phyloP scores from a whole-genome alignment of 1,140 invertebrate species.

The Panulirus ornatus region DNA sequence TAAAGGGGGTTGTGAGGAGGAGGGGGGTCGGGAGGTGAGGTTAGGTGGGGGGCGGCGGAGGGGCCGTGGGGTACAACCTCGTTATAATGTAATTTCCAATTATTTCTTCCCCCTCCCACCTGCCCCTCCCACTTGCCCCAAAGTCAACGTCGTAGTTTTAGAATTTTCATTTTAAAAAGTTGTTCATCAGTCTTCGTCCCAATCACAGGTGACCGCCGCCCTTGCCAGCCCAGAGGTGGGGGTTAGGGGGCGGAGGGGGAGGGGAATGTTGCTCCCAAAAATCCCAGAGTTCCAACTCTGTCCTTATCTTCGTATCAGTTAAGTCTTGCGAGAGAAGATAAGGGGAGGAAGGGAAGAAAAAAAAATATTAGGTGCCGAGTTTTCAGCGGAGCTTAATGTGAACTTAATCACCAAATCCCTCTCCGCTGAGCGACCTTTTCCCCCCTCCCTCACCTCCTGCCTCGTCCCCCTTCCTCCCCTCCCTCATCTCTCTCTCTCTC shows the following conservation, averaged over 20 bases:
- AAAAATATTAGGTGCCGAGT: conserved; percentile 1
- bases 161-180: neutral
- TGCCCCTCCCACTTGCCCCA: neutral
- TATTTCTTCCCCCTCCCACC: conserved; percentile 5
- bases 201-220: neutral
- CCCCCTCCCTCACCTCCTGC: neutral
- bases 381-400: conserved; percentile 17
- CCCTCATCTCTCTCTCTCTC: neutral
- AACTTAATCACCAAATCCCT: conserved; percentile 3
- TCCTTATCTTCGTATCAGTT: conserved; percentile 16
- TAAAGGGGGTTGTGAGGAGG: no score
- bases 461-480: neutral
- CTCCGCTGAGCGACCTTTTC: neutral
- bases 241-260: no score
- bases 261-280: no score
- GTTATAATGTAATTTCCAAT: neutral
- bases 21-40: no score
- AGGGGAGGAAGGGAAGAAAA: neutral
- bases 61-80: neutral
- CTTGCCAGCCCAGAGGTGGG: no score
- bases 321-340: no score
- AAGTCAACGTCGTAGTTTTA: no score
- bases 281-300: neutral
- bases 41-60: no score
- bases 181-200: conserved; percentile 14